These are phyloP conservation scores for Eubucco bourcierii DNA, from an alignment of 2,113 vertebrate species.

Conservation along the genomic window DNA sequence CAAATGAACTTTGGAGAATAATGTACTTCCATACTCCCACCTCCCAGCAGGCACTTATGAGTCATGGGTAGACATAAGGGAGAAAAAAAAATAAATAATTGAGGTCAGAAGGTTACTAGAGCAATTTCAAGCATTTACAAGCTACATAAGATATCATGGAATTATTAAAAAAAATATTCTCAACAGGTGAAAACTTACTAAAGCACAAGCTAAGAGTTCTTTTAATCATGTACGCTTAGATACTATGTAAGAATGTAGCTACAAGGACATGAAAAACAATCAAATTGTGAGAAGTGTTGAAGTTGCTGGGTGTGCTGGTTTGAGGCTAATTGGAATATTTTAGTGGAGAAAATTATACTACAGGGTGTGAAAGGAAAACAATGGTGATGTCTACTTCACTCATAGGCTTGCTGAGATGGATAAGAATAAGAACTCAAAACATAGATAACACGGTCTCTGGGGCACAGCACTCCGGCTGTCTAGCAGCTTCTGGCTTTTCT, in stretches of 20 bases:
- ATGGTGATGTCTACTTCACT: too few species aligned
- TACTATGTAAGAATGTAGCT: background rate
- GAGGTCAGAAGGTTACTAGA: background rate
- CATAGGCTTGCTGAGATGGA: too few species aligned
- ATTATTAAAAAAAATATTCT: background rate
- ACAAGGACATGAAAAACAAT: background rate
- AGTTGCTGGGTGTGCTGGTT: background rate
- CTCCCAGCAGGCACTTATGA: background rate
- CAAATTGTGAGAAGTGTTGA: background rate
- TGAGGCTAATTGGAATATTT: too few species aligned
- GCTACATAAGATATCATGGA: background rate
- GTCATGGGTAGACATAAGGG: background rate
- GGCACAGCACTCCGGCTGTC: too few species aligned
- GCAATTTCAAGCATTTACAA: background rate
- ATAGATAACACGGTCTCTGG: too few species aligned
- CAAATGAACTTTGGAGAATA: constrained; percentile 6
- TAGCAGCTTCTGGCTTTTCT: too few species aligned
- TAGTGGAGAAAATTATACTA: too few species aligned
- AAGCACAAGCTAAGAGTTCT: background rate
- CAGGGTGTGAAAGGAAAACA: too few species aligned
- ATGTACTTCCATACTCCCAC: background rate
- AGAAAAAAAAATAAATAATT: background rate
- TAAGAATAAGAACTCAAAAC: too few species aligned
- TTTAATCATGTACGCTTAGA: background rate
- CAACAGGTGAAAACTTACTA: background rate